phyloP scores from a whole-genome alignment of 37 sponge, comb jelly and placozoan genomes.

The Aphrocallistes beatrix region DNA sequence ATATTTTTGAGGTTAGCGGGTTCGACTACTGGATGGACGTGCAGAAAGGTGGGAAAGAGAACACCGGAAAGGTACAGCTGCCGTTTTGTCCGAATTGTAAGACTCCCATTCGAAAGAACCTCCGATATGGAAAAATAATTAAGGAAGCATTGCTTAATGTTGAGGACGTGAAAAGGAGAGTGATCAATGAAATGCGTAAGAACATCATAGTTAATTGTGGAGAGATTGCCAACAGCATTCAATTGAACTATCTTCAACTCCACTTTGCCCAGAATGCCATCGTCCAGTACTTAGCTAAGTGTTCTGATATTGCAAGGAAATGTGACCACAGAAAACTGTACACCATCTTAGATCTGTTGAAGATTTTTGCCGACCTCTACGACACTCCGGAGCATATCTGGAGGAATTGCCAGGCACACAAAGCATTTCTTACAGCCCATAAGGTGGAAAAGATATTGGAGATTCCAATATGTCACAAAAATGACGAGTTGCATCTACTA shows the following conservation, averaged over 20 bases:
- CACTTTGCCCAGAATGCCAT: not conserved
- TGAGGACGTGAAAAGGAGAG: conserved; percentile 44
- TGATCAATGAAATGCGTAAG: not conserved
- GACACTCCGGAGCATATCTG: not conserved
- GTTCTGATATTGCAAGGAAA: not conserved
- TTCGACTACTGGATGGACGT: conserved; percentile 70
- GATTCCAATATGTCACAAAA: not conserved
- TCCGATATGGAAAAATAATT: conserved; percentile 68
- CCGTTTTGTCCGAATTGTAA: conserved; percentile 70
- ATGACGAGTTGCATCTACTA: not conserved
- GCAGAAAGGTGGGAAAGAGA: not conserved
- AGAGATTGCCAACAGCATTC: not conserved
- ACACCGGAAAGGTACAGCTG: conserved; percentile 30
- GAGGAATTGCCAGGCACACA: not conserved
- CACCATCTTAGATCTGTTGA: not conserved
- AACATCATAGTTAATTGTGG: not conserved
- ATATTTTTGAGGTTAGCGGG: conserved; percentile 61
- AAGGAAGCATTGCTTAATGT: conserved; percentile 41
- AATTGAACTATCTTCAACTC: not conserved
- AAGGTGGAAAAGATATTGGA: not conserved
- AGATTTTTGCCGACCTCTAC: not conserved
- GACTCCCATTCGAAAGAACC: conserved; percentile 38
- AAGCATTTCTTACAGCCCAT: not conserved
- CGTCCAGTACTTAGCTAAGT: not conserved
- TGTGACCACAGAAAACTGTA: conserved; percentile 11